A percentile compares a stretch with the other conserved stretches of the same genome.
phyloP scores from a whole-genome alignment of 2,797 vertebrate genomes.

The Tokudaia tokunoshimensis region DNA sequence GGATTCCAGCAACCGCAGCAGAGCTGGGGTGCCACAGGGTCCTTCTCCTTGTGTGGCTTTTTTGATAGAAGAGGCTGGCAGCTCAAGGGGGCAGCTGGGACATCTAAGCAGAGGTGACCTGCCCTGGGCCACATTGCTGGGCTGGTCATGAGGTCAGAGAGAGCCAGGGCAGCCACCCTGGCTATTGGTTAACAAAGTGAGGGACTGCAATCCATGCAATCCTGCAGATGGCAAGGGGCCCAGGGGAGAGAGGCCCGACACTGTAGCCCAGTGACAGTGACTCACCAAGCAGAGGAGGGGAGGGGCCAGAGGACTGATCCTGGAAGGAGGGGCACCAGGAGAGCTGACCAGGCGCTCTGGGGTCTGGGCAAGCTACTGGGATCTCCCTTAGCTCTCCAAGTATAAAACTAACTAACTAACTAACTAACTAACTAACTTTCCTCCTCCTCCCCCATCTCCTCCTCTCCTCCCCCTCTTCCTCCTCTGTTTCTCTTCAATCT shows the following conservation, averaged over 20 bases:
- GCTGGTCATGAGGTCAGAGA: not conserved
- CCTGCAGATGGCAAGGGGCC: not conserved
- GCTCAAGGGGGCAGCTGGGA: not conserved
- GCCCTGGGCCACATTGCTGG: not conserved
- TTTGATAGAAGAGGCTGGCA: not conserved
- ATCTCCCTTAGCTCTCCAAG: not conserved
- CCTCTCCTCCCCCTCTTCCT: no score
- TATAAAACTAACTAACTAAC: not conserved
- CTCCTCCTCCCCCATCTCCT: not conserved
- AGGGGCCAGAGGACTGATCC: not conserved
- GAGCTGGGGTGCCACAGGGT: not conserved
- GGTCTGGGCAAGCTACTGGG: not conserved
- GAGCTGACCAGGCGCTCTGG: not conserved
- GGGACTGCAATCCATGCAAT: not conserved
- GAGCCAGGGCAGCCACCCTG: not conserved
- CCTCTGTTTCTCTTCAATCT: not conserved
- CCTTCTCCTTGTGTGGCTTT: not conserved
- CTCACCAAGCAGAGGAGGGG: not conserved
- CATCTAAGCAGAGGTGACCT: not conserved
- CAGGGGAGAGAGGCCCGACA: not conserved
- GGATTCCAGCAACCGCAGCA: not conserved
- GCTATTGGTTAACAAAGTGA: constrained; percentile 46
- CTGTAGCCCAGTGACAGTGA: not conserved
- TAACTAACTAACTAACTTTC: not conserved
- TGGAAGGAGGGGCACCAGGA: not conserved